Evolutionary conservation across 2,888 invertebrate species (phyloP).

Genomic region (Aplocera efformata): DNA sequence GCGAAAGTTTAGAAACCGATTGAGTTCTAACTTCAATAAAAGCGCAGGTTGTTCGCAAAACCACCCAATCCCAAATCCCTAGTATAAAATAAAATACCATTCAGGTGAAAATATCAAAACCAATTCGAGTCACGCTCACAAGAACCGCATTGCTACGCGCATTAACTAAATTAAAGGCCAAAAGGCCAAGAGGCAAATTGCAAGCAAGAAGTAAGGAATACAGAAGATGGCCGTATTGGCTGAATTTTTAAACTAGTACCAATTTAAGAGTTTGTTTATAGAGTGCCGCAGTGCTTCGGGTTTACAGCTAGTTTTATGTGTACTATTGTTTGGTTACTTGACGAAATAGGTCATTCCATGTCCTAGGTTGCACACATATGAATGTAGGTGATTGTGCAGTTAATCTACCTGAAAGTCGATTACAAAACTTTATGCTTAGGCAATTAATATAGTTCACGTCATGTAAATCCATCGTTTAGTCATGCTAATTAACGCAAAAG

Average conservation of each 20-base stretch:
- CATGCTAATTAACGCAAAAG: no score
- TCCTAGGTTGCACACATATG: no score
- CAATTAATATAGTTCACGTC: no score
- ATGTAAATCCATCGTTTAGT: no score
- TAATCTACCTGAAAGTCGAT: no score
- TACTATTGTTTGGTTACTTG: constrained; percentile 5
- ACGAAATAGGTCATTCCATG: background rate
- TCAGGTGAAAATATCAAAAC: background rate
- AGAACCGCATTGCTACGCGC: constrained; percentile 15
- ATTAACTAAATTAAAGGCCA: constrained; percentile 34
- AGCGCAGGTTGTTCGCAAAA: no score
- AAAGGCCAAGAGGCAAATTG: constrained; percentile 24
- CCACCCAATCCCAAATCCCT: no score
- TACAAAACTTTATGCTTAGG: no score
- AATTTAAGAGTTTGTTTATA: constrained; percentile 26
- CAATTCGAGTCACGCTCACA: constrained; percentile 15
- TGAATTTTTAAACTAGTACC: constrained; percentile 27
- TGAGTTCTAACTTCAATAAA: no score
- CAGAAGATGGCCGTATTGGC: constrained; percentile 22
- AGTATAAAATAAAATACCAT: background rate
- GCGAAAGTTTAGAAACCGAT: no score
- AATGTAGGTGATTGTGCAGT: no score
- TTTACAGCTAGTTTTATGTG: constrained; percentile 11
- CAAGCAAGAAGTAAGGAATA: constrained; percentile 17
- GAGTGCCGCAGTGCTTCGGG: constrained; percentile 9